Evolutionary conservation across 2,797 vertebrate genomes (phyloP), one percentile per base, ranked within the genome.

Genomic region (Hoplostethus atlanticus): DNA sequence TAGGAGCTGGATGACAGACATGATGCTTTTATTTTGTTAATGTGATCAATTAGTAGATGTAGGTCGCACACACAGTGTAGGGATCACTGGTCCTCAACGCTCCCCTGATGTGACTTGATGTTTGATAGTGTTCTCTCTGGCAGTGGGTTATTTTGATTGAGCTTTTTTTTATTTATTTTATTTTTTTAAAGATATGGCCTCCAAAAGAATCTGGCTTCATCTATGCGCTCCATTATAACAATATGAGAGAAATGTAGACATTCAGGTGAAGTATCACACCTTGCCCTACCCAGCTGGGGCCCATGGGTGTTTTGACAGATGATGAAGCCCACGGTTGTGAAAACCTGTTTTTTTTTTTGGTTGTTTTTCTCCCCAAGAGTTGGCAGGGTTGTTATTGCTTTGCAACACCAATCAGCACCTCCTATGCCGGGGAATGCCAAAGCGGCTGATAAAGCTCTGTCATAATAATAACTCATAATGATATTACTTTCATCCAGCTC

Each of bases 391-490:
- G 56, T 21, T 68, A 62, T 62, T 74, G 50, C 44, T 65, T 52
- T 50, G 7, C 11, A 0, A 40, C 64, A 12, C 68, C 10, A 3
- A 42, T 64, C 48, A 44, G 61, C 31, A 54, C 51, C 25, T 71
- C 38, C 36, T 54, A 44, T 50, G 51, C 55, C 64, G 59, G 44
- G 17, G 67, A 51, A 66, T 34, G 15, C 8, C 28, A 9, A 15
- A 71, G 71, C 42, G 4, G 60, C 64, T 57, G 59, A 84, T 83
- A 70, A 85, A 88, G 57, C 66, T 58, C 67, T 34, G 51, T 60
- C 59, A 12, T 13, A 51, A 77, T 65, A 72, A 73, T 64, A 73
- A 71, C 52, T 79, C 66, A 47, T 34, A 64, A 77, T 65, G 31
- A 52, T 69, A n/a, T 57, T 5, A n/a, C 72, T 73, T 61, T 79